These are phyloP conservation scores for Xyrauchen texanus DNA, from an alignment of 2,113 vertebrate species.

Conservation along the genomic window DNA sequence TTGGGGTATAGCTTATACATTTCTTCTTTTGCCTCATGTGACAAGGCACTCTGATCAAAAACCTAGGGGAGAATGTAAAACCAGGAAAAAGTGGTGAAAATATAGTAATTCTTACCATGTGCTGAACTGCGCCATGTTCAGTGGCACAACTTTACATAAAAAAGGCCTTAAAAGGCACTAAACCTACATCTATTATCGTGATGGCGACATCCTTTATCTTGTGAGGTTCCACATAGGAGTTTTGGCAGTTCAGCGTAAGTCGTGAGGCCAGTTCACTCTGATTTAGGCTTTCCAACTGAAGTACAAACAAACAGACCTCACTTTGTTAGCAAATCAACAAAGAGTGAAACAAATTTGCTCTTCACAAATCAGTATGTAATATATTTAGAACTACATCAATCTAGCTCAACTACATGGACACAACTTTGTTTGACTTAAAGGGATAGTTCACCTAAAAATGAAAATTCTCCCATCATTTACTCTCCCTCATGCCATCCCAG, in stretches of 20 bases:
- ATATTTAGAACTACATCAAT: too few species aligned
- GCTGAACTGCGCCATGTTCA: too few species aligned
- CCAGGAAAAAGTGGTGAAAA: too few species aligned
- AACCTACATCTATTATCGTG: slow-evolving; percentile 95
- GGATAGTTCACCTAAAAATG: too few species aligned
- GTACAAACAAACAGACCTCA: slow-evolving; percentile 29
- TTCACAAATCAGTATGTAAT: too few species aligned
- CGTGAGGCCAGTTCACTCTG: slow-evolving; percentile 95
- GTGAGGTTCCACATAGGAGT: slow-evolving; percentile 97
- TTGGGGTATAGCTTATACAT: slow-evolving; percentile 98
- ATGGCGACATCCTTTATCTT: slow-evolving; percentile 94
- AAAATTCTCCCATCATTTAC: too few species aligned
- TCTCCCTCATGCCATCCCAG: too few species aligned
- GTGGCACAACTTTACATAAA: too few species aligned
- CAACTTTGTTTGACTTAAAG: too few species aligned
- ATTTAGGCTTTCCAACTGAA: slow-evolving; percentile 90
- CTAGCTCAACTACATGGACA: too few species aligned
- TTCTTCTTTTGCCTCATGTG: slow-evolving; percentile 94
- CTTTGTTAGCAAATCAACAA: background rate
- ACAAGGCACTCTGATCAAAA: slow-evolving; percentile 97
- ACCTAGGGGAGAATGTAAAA: slow-evolving; percentile 72
- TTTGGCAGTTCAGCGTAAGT: slow-evolving; percentile 96
- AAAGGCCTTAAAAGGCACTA: background rate
- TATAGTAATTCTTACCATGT: too few species aligned
- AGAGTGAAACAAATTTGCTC: too few species aligned